Conservation (phyloP, 2,888 invertebrate species). For the Brachyptera putata region DNA sequence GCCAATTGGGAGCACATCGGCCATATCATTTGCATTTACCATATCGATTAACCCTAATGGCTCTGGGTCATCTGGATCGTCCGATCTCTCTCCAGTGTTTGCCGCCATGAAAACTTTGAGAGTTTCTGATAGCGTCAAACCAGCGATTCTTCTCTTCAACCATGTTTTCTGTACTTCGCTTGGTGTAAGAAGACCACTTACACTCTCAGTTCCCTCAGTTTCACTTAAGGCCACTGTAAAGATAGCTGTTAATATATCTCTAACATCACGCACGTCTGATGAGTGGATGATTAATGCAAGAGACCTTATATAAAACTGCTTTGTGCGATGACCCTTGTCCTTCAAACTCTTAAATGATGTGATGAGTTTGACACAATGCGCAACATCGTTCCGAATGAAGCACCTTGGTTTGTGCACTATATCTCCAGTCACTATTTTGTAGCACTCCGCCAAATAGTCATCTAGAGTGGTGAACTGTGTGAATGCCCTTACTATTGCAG, state of each 20-base stretch:
- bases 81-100: neutral
- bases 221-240: slow-evolving; percentile 7
- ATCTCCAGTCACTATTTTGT: no score
- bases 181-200: neutral
- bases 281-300: neutral
- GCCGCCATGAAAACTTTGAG: slow-evolving; percentile 20
- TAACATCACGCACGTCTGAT: neutral
- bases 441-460: neutral
- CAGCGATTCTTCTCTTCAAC: slow-evolving; percentile 18
- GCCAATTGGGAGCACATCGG: slow-evolving; percentile 11
- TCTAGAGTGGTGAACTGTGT: neutral
- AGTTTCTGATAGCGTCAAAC: no score
- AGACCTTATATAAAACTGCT: neutral
- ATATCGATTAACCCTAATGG: no score
- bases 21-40: no score
- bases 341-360: neutral
- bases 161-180: neutral
- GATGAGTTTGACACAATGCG: neutral
- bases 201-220: neutral
- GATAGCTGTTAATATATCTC: neutral
- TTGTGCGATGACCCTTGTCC: neutral
- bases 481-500: neutral
- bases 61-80: neutral
- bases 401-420: neutral
- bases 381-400: neutral